A percentile compares a stretch with the other conserved stretches of the same genome.
phyloP scores from a whole-genome alignment of 30 jellyfish, hydroid and myxozoan species.

The Chrysaora quinquecirrha region DNA sequence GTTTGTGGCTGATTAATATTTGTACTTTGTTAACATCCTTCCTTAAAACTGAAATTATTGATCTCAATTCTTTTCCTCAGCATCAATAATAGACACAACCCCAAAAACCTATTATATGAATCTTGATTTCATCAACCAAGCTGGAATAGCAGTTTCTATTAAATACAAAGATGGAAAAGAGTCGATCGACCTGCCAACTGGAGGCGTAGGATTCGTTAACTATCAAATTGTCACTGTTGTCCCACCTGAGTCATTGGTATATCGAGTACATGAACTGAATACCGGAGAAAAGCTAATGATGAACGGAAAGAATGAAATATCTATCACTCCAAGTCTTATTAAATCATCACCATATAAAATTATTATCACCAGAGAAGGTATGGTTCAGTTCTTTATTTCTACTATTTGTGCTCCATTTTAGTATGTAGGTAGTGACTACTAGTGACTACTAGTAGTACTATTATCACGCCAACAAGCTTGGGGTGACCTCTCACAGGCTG shows the following conservation, averaged over 20 bases:
- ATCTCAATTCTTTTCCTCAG: conserved; percentile 28
- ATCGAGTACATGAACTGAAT: conserved; percentile 73
- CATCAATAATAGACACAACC: conserved; percentile 12
- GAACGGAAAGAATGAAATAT: conserved; percentile 75
- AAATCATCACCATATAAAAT: conserved; percentile 64
- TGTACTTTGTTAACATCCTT: too few relatives aligned
- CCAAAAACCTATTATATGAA: conserved; percentile 80
- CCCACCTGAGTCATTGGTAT: conserved; percentile 76
- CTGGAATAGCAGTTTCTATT: conserved; percentile 72
- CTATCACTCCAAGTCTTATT: conserved; percentile 67
- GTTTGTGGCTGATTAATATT: too few relatives aligned
- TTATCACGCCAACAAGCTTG: too few relatives aligned
- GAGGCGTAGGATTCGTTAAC: conserved; percentile 68
- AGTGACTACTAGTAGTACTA: too few relatives aligned
- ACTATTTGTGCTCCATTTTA: background rate
- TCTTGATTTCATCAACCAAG: conserved; percentile 83
- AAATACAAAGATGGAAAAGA: conserved; percentile 71
- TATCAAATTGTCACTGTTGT: conserved; percentile 71
- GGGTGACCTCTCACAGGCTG: too few relatives aligned
- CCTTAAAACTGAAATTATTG: too few relatives aligned
- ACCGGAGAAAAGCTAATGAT: conserved; percentile 62
- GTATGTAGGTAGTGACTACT: too few relatives aligned
- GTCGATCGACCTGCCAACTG: conserved; percentile 73
- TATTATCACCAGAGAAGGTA: conserved; percentile 68
- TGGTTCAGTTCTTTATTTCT: conserved; percentile 3